Conservation (phyloP, 1,140 invertebrate genomes). For the Aphelenchoides besseyi region DNA sequence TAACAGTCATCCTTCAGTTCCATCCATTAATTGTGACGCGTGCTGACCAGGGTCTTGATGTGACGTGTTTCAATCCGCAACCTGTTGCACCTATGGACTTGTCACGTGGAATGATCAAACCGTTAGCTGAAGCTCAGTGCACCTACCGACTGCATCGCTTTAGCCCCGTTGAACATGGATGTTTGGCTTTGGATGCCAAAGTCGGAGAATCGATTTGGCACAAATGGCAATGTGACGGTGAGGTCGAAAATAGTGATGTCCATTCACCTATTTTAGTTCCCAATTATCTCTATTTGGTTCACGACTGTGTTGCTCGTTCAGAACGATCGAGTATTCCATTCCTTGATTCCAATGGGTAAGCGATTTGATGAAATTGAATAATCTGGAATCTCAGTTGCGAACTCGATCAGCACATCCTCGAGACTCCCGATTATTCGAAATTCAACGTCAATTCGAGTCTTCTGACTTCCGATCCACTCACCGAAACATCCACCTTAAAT, state of each 20-base stretch:
- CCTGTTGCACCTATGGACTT: constrained; percentile 45
- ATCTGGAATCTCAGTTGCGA: constrained; percentile 49
- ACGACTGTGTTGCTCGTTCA: constrained; percentile 55
- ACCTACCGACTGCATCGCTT: constrained; percentile 56
- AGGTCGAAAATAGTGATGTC: constrained; percentile 22
- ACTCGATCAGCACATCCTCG: constrained; percentile 57
- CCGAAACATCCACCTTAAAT: background rate
- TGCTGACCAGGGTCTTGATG: constrained; percentile 47
- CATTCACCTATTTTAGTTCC: constrained; percentile 46
- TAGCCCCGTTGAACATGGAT: constrained; percentile 51
- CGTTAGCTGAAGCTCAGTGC: constrained; percentile 48
- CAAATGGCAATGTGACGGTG: constrained; percentile 60
- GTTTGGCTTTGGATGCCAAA: constrained; percentile 58
- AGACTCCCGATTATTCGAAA: constrained; percentile 56
- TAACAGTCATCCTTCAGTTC: constrained; percentile 61
- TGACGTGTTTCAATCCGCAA: constrained; percentile 48
- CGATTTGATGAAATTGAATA: background rate
- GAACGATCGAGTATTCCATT: constrained; percentile 51
- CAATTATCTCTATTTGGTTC: constrained; percentile 58
- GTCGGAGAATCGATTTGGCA: constrained; percentile 59
- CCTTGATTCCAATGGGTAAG: constrained; percentile 55
- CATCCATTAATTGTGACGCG: constrained; percentile 60
- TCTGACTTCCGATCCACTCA: background rate
- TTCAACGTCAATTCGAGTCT: constrained; percentile 24
- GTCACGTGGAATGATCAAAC: constrained; percentile 37